phyloP scores from a whole-genome alignment of 2,797 vertebrate species.

The Taenioides sp. region DNA sequence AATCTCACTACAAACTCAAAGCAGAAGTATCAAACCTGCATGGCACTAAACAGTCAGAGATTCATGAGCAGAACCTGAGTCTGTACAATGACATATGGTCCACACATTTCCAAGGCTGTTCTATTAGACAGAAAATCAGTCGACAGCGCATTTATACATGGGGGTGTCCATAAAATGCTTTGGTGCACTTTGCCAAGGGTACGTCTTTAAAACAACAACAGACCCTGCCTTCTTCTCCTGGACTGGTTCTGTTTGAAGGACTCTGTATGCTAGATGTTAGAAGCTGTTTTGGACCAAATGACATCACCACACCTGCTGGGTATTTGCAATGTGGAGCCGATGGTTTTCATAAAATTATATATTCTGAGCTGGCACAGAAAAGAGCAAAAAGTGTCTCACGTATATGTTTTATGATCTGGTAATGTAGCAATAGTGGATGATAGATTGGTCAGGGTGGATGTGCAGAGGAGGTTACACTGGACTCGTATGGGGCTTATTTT shows the following conservation, averaged over 20 bases:
- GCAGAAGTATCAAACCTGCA: neutral
- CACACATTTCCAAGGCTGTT: slow-evolving; percentile 15
- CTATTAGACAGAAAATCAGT: slow-evolving; percentile 28
- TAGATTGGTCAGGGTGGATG: neutral
- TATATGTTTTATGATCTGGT: slow-evolving; percentile 4
- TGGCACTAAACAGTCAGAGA: slow-evolving; percentile 1
- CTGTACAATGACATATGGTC: slow-evolving; percentile 17
- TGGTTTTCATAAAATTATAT: slow-evolving; percentile 48
- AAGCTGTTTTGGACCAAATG: slow-evolving; percentile 46
- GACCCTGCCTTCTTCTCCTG: slow-evolving; percentile 5
- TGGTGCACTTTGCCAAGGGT: slow-evolving; percentile 15
- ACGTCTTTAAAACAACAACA: slow-evolving; percentile 22
- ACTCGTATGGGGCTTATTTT: neutral
- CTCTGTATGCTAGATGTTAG: slow-evolving; percentile 25
- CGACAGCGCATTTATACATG: slow-evolving; percentile 30
- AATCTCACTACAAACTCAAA: neutral
- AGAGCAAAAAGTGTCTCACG: neutral
- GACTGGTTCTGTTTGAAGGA: slow-evolving; percentile 9
- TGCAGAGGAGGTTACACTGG: neutral
- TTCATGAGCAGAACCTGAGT: slow-evolving; percentile 20
- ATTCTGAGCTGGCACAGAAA: slow-evolving; percentile 24
- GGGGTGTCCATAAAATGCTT: slow-evolving; percentile 24
- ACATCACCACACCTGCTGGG: slow-evolving; percentile 72
- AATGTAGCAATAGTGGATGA: neutral
- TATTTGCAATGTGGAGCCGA: slow-evolving; percentile 57